Evolutionary conservation across 2,113 vertebrate species (phyloP), one percentile per base, ranked within the genome.

Genomic region (Chaenocephalus aceratus): DNA sequence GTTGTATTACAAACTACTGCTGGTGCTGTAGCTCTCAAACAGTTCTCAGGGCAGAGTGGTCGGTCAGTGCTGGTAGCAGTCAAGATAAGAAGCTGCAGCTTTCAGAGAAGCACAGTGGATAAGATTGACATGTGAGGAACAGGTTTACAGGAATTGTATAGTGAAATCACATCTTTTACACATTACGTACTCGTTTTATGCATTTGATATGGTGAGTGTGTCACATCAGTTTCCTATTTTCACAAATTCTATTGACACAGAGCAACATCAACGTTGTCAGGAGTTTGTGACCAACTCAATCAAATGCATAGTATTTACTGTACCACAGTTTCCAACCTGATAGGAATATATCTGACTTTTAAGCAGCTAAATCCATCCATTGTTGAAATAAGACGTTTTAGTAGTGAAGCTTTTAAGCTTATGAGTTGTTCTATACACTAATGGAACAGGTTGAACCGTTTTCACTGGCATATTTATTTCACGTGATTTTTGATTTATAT

Each of bases 1-100:
- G n/a, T 69, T 75, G 51, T 48, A 68, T 80, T 84, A 41, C 70
- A 58, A 77, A 83, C 52, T 49, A 79, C 61, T 63, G 54, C 69
- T 68, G 52, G 51, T 36, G 56, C 36, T 61, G 71, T 18, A 62
- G 46, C 54, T 66, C 76, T 71, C 41, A 65, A 79, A 61, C 73
- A 13, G 49, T 21, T 84, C 62, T 80, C 18, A 2, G 62, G 57
- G 62, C 44, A 44, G 34, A 46, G 57, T 14, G 56, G 56, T 68
- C 10, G 5, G 26, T 48, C 58, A 67, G 45, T 61, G 56, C 41
- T 65, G 23, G 59, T 69, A 18, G 44, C 62, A 65, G 46, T 23
- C 61, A 56, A 64, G 68, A 86, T 67, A 83, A 74, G 70, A 77
- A 57, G 10, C 72, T 64, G 51, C 54, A 75, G 69, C 57, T 51